Percentiles rank a stretch among this genome's conserved stretches.
These are phyloP conservation scores for Pogonomyrmex californicus DNA, from an alignment of 1,140 invertebrate species.

Conservation along the genomic window DNA sequence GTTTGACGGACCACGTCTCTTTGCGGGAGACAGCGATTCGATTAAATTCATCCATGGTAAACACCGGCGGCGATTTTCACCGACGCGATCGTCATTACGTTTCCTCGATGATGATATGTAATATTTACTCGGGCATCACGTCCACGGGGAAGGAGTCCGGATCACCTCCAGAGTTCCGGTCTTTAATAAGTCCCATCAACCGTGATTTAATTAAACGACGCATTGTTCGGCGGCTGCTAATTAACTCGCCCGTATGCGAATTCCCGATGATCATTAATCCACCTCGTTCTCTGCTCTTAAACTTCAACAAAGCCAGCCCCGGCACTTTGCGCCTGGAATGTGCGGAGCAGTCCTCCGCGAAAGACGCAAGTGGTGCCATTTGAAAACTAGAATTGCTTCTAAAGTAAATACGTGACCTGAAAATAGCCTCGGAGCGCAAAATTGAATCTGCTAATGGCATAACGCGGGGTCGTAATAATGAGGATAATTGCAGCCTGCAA, in stretches of 20 bases:
- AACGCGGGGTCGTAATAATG: background rate
- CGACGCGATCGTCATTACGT: background rate
- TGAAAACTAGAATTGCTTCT: background rate
- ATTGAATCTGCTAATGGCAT: background rate
- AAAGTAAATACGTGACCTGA: background rate
- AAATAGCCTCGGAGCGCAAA: background rate
- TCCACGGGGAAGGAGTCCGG: background rate
- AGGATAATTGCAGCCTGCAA: slow-evolving; percentile 4
- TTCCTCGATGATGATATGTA: slow-evolving; percentile 15
- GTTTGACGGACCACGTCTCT: slow-evolving; percentile 6
- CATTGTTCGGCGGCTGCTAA: slow-evolving; percentile 37
- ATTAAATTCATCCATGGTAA: slow-evolving; percentile 38
- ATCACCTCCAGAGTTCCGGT: background rate
- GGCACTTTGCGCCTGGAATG: background rate
- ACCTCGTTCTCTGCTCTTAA: background rate
- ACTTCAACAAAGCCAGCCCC: background rate
- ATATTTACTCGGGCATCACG: slow-evolving; percentile 13
- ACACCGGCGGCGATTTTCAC: background rate
- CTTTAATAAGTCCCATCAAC: slow-evolving; percentile 33
- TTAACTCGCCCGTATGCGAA: slow-evolving; percentile 42
- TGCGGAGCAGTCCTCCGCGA: background rate
- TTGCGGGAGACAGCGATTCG: background rate
- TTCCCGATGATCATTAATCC: slow-evolving; percentile 51
- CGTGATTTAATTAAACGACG: slow-evolving; percentile 57
- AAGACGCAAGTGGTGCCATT: slow-evolving; percentile 5